Evolutionary conservation across 2,888 invertebrate genomes (phyloP).

Genomic region (Halictus quadricinctus): DNA sequence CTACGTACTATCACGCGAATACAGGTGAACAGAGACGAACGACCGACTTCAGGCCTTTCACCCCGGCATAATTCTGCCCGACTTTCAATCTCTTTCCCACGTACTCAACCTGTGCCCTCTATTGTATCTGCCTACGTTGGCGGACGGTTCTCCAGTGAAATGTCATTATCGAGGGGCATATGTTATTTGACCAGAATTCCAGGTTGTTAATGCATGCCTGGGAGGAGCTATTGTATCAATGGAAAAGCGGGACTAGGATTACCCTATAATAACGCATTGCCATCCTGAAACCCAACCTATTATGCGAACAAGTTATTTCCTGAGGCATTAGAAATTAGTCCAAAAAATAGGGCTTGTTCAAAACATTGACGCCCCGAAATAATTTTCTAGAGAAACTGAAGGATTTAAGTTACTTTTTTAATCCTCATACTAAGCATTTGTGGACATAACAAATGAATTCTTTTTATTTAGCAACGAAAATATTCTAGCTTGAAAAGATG

Average conservation of each 20-base stretch:
- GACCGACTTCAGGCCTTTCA: constrained; percentile 74
- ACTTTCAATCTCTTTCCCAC: constrained; percentile 76
- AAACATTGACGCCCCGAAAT: neutral
- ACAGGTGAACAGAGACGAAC: constrained; percentile 70
- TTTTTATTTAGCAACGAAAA: no score
- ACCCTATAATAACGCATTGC: neutral
- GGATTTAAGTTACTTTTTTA: no score
- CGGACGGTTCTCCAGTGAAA: constrained; percentile 36
- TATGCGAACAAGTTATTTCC: neutral
- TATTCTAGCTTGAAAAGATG: no score
- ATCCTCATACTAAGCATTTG: no score
- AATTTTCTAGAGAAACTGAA: neutral
- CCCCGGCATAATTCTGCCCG: constrained; percentile 71
- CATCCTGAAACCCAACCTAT: neutral
- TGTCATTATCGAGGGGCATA: constrained; percentile 44
- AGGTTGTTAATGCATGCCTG: neutral
- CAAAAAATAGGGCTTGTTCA: neutral
- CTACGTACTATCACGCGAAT: constrained; percentile 60
- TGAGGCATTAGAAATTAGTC: neutral
- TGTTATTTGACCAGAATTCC: neutral
- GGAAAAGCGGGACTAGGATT: neutral
- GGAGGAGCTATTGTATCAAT: constrained; percentile 7
- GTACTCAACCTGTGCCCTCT: constrained; percentile 65
- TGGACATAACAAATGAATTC: no score
- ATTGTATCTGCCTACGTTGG: constrained; percentile 54